These are phyloP conservation scores for Proctacanthus coquilletti DNA, from an alignment of 1,140 invertebrate species.

Conservation along the genomic window DNA sequence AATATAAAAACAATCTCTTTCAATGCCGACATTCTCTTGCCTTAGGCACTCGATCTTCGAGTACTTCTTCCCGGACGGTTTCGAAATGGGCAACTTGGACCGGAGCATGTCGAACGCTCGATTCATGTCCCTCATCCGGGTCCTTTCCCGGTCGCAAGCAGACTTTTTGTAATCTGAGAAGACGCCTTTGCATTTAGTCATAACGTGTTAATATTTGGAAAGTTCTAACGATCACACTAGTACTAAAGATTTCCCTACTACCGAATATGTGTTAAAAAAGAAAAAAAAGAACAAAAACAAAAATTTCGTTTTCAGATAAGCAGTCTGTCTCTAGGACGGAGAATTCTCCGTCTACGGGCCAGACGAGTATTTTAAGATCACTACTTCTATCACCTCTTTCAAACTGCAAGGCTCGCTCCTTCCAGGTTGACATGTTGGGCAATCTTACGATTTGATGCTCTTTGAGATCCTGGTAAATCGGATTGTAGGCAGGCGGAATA, in stretches of 20 bases:
- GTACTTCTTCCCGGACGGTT: slow-evolving; percentile 75
- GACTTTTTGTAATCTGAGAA: slow-evolving; percentile 64
- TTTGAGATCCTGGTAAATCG: background rate
- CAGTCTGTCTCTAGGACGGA: no score
- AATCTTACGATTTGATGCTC: slow-evolving; percentile 11
- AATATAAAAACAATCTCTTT: slow-evolving; percentile 10
- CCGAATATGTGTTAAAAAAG: no score
- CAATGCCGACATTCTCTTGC: slow-evolving; percentile 27
- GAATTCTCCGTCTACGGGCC: no score
- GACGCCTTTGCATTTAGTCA: background rate
- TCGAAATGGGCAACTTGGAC: slow-evolving; percentile 58
- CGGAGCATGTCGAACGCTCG: slow-evolving; percentile 64
- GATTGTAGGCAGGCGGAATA: background rate
- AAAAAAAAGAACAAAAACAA: no score
- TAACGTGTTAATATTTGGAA: background rate
- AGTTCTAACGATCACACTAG: no score
- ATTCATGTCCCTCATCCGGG: slow-evolving; percentile 80
- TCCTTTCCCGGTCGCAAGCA: slow-evolving; percentile 70
- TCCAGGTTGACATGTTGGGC: slow-evolving; percentile 29
- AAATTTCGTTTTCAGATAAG: no score
- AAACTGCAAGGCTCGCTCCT: slow-evolving; percentile 32
- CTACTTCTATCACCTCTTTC: no score
- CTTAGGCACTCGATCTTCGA: slow-evolving; percentile 75
- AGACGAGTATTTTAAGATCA: no score
- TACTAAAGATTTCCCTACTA: no score